A percentile compares a stretch with the other conserved stretches of the same genome.
These are phyloP conservation scores for Trachelus iudaicus DNA, from an alignment of 2,888 invertebrate genomes.

Conservation along the genomic window DNA sequence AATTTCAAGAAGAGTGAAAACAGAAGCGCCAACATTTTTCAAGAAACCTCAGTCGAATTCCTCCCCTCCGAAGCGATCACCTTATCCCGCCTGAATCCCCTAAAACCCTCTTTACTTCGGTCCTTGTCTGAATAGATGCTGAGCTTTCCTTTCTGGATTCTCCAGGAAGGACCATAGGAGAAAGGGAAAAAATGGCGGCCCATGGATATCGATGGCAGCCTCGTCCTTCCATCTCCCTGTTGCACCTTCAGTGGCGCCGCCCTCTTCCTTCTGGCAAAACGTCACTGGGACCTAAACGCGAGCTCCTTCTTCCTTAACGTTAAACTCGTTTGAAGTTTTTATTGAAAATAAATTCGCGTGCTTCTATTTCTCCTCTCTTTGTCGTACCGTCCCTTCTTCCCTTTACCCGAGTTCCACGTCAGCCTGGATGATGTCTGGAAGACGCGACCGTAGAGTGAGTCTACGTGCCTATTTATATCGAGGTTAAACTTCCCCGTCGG, in stretches of 20 bases:
- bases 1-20: background rate
- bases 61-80: background rate
- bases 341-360: background rate
- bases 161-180: background rate
- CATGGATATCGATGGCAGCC: background rate
- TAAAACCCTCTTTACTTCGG: background rate
- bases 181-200: background rate
- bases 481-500: background rate
- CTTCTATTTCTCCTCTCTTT: background rate
- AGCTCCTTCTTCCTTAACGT: background rate
- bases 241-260: background rate
- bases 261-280: background rate
- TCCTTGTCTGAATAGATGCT: background rate
- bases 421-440: background rate
- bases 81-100: background rate
- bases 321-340: background rate
- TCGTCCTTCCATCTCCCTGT: background rate
- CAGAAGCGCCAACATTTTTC: background rate
- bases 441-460: background rate
- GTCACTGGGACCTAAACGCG: background rate
- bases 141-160: background rate
- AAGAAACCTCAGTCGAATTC: background rate
- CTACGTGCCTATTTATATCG: background rate
- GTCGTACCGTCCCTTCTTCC: background rate
- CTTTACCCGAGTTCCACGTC: background rate